Percentiles rank a stretch among this genome's conserved stretches.
Conservation (phyloP, 2,888 invertebrate species). For the Ornithoptera priamus region DNA sequence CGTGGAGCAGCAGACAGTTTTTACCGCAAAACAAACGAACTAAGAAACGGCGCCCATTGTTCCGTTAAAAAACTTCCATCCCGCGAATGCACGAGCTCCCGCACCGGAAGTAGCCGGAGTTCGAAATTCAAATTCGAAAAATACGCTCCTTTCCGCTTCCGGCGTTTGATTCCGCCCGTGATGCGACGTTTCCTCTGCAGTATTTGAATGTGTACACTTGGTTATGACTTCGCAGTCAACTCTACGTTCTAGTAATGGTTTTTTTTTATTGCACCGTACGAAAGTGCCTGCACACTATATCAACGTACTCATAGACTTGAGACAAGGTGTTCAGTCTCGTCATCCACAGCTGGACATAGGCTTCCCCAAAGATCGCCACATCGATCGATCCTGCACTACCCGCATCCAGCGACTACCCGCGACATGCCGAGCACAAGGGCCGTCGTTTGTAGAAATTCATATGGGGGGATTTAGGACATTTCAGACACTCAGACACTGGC, state of each 20-base stretch:
- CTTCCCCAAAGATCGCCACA: too few species aligned
- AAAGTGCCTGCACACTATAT: too few species aligned
- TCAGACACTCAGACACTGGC: too few species aligned
- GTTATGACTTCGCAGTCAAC: slow-evolving; percentile 32
- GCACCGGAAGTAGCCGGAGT: slow-evolving; percentile 70
- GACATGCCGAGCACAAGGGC: too few species aligned
- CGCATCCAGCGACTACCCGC: too few species aligned
- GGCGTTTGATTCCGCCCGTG: slow-evolving; percentile 77
- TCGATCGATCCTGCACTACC: too few species aligned
- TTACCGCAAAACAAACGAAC: slow-evolving; percentile 21
- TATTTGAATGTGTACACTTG: slow-evolving; percentile 49
- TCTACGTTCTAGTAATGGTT: not conserved
- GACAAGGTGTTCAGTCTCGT: too few species aligned
- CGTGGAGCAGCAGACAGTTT: slow-evolving; percentile 19
- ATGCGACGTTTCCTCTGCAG: slow-evolving; percentile 72
- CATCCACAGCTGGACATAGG: too few species aligned
- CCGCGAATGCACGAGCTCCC: slow-evolving; percentile 69
- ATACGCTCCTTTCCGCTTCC: slow-evolving; percentile 78
- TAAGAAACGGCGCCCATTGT: slow-evolving; percentile 32
- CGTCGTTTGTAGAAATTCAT: too few species aligned
- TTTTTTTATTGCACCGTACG: too few species aligned
- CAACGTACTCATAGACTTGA: too few species aligned
- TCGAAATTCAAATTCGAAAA: slow-evolving; percentile 80
- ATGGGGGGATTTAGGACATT: too few species aligned
- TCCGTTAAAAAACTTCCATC: slow-evolving; percentile 62